phyloP scores from a whole-genome alignment of 2,113 vertebrate species.

The Chionomys nivalis region DNA sequence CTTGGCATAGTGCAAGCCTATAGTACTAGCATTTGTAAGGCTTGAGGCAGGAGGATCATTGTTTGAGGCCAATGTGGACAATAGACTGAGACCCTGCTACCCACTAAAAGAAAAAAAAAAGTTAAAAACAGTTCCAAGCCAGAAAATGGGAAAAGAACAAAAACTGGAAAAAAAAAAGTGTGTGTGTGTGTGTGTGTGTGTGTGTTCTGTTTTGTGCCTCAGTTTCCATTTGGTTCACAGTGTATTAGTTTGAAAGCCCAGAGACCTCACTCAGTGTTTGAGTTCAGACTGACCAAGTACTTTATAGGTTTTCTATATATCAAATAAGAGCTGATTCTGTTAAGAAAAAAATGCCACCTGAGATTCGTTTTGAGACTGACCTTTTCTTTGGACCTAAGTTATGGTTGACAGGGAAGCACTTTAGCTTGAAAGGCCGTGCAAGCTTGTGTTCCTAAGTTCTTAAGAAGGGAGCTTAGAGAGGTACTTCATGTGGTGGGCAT shows the following conservation, averaged over 20 bases:
- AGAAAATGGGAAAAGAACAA: not conserved
- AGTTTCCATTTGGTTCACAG: not conserved
- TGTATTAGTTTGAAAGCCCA: slow-evolving; percentile 3
- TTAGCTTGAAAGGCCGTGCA: not conserved
- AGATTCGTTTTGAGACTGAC: slow-evolving; percentile 2
- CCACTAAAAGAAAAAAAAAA: not conserved
- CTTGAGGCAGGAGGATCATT: not conserved
- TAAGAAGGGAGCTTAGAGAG: not conserved
- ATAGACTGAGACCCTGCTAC: not conserved
- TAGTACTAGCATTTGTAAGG: not conserved
- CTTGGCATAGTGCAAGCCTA: not conserved
- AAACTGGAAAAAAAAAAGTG: not conserved
- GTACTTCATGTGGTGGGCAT: not conserved
- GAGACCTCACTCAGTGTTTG: not conserved
- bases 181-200: too few species aligned
- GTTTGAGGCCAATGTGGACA: not conserved
- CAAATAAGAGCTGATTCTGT: not conserved
- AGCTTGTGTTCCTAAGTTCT: not conserved
- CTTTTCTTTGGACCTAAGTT: not conserved
- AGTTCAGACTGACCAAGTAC: not conserved
- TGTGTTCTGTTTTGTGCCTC: not conserved
- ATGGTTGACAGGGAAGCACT: not conserved
- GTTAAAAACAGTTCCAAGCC: not conserved
- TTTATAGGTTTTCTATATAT: not conserved
- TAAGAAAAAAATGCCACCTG: not conserved